These are phyloP conservation scores for Mylabris sibirica DNA, from an alignment of 2,888 invertebrate genomes.

Conservation along the genomic window DNA sequence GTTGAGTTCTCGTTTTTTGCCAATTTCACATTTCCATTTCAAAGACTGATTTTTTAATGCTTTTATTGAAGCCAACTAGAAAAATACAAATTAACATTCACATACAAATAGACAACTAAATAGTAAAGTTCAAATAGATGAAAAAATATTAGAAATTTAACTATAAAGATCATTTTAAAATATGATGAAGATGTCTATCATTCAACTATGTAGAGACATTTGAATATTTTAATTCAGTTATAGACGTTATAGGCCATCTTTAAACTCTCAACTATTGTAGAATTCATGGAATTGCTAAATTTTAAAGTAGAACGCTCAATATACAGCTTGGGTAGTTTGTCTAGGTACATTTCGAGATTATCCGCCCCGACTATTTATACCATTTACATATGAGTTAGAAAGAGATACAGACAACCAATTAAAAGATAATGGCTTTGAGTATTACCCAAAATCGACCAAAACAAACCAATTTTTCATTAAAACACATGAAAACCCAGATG, in stretches of 20 bases:
- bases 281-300: no score
- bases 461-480: no score
- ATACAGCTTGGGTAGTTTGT: no score
- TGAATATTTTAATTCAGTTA: neutral
- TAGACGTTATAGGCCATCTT: neutral
- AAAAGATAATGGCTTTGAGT: no score
- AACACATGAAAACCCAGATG: no score
- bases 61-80: neutral
- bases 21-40: neutral
- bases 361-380: no score
- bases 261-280: neutral
- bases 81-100: slow-evolving; percentile 1
- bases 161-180: neutral
- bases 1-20: neutral
- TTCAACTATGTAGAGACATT: neutral
- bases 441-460: no score
- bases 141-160: neutral
- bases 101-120: neutral
- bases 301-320: neutral
- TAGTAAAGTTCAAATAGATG: no score
- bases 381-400: no score
- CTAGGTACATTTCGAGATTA: no score
- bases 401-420: no score
- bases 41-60: neutral
- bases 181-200: neutral